phyloP scores from a whole-genome alignment of 1,140 invertebrate species.

The Brachionus asplanchnoidis region DNA sequence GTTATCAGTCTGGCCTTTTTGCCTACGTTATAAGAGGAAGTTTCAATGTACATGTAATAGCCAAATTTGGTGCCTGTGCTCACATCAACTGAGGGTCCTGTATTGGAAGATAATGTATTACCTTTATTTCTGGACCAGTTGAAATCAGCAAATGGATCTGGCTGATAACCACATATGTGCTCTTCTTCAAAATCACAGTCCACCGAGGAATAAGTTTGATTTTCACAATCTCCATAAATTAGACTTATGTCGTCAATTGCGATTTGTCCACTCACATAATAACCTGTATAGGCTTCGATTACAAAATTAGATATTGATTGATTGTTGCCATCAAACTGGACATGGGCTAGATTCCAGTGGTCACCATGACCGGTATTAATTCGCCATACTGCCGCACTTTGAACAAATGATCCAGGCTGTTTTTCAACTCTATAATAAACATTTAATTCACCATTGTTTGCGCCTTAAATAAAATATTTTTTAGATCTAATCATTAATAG shows the following conservation, averaged over 20 bases:
- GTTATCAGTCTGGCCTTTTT: neutral
- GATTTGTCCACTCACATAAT: neutral
- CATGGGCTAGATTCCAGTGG: constrained; percentile 3
- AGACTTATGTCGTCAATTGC: neutral
- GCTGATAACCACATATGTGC: constrained; percentile 18
- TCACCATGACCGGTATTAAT: constrained; percentile 17
- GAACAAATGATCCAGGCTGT: neutral
- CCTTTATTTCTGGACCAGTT: constrained; percentile 41
- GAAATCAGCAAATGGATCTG: constrained; percentile 12
- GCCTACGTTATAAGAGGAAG: neutral
- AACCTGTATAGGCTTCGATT: neutral
- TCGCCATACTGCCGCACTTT: neutral
- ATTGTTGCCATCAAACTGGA: constrained; percentile 7
- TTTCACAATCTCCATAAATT: constrained; percentile 2
- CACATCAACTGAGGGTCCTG: constrained; percentile 48
- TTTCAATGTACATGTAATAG: constrained; percentile 46
- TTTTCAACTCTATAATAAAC: neutral
- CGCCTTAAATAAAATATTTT: neutral
- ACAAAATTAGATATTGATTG: constrained; percentile 15
- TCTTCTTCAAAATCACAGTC: constrained; percentile 33
- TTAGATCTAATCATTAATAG: no score
- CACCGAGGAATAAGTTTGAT: neutral
- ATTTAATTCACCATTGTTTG: neutral
- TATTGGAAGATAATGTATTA: constrained; percentile 45
- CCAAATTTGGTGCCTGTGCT: constrained; percentile 43